Evolutionary conservation across 2,888 invertebrate species (phyloP).

Genomic region (Philonicus albiceps): DNA sequence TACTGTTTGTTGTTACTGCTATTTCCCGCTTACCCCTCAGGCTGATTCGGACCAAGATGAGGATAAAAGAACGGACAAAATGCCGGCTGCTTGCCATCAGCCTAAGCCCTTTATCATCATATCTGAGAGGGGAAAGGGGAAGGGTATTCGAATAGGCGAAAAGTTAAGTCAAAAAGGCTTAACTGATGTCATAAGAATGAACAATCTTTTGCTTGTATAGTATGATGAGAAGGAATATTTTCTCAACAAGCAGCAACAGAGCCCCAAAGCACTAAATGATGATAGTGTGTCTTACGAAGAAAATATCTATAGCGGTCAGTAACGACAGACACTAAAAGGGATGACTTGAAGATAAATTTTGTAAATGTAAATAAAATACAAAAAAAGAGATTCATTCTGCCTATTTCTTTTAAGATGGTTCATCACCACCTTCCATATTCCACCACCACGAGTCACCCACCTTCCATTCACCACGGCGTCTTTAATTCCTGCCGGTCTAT

Average conservation of each 20-base stretch:
- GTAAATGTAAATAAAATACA: background rate
- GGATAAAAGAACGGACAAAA: background rate
- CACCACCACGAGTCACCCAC: no score
- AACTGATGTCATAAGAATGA: conserved; percentile 3
- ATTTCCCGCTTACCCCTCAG: background rate
- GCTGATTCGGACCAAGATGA: background rate
- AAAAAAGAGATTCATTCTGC: background rate
- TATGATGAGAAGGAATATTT: background rate
- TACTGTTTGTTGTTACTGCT: background rate
- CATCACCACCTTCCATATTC: background rate
- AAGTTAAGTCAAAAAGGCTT: conserved; percentile 3
- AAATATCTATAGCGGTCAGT: background rate
- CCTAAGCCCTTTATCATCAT: background rate
- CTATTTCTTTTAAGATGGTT: background rate
- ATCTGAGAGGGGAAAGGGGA: background rate
- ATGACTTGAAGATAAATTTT: background rate
- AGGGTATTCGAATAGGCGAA: background rate
- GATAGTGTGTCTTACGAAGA: background rate
- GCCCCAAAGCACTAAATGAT: background rate
- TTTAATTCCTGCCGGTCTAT: background rate
- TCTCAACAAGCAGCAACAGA: background rate
- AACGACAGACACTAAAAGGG: background rate
- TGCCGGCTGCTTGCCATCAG: background rate
- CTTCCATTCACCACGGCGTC: background rate
- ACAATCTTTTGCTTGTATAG: background rate